phyloP scores from a whole-genome alignment of 1,140 invertebrate genomes.

The Antheraea mylitta region DNA sequence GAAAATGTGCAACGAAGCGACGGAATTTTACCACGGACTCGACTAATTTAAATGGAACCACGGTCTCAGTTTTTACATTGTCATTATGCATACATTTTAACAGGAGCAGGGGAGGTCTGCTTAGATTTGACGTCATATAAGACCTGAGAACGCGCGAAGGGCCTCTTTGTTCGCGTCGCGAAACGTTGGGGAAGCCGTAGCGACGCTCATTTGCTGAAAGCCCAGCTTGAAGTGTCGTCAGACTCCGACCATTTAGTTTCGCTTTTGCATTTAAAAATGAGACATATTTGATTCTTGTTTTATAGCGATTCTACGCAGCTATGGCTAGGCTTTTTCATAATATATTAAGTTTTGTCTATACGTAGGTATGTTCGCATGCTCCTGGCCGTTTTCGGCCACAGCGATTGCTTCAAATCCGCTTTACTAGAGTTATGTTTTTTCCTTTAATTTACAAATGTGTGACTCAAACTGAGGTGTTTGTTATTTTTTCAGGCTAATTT shows the following conservation, averaged over 20 bases:
- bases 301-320: neutral
- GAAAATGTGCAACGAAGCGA: constrained; percentile 35
- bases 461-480: too few species aligned
- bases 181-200: constrained; percentile 30
- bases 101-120: constrained; percentile 16
- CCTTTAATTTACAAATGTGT: too few species aligned
- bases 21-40: constrained; percentile 16
- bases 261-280: constrained; percentile 32
- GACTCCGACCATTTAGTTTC: constrained; percentile 41
- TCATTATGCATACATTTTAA: constrained; percentile 21
- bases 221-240: constrained; percentile 47
- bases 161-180: constrained; percentile 34
- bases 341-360: neutral
- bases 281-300: constrained; percentile 22
- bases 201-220: constrained; percentile 51
- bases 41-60: constrained; percentile 27
- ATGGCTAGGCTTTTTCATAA: neutral
- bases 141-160: constrained; percentile 31
- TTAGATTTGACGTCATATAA: constrained; percentile 24
- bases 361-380: too few species aligned
- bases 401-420: too few species aligned
- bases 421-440: too few species aligned
- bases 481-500: too few species aligned
- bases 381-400: too few species aligned
- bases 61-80: constrained; percentile 14